phyloP scores from a whole-genome alignment of 1,140 invertebrate genomes.

The Alviniconcha marisindica region DNA sequence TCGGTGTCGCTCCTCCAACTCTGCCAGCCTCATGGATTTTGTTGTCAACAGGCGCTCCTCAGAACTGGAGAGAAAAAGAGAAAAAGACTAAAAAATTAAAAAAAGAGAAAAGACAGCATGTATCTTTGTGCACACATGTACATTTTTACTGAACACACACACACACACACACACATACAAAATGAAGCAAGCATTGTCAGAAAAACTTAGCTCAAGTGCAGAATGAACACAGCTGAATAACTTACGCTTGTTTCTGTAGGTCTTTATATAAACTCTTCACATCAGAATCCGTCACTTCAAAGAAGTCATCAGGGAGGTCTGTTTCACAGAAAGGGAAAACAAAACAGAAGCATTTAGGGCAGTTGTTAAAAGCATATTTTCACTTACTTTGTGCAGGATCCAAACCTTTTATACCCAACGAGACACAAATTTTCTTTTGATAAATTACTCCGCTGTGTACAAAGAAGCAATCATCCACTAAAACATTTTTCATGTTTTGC shows the following conservation, averaged over 20 bases:
- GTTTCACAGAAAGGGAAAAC: slow-evolving; percentile 23
- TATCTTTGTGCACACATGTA: too few species aligned
- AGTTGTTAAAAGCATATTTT: too few species aligned
- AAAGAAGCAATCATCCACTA: too few species aligned
- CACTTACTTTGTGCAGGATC: too few species aligned
- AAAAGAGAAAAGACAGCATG: background rate
- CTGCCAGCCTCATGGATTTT: slow-evolving; percentile 80
- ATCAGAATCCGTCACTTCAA: slow-evolving; percentile 87
- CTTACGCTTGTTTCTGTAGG: slow-evolving; percentile 80
- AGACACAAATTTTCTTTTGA: too few species aligned
- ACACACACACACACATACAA: background rate
- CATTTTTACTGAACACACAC: too few species aligned
- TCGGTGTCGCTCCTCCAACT: slow-evolving; percentile 81
- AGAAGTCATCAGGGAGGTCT: slow-evolving; percentile 88
- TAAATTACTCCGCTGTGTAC: too few species aligned
- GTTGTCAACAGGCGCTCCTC: slow-evolving; percentile 83
- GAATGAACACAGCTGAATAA: background rate
- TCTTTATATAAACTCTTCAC: slow-evolving; percentile 84
- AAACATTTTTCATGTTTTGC: too few species aligned
- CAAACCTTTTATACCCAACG: too few species aligned
- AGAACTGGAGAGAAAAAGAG: slow-evolving; percentile 72
- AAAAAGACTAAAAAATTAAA: too few species aligned
- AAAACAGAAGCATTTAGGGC: too few species aligned
- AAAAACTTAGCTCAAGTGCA: background rate
- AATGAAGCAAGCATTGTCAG: background rate